Evolutionary conservation across 1,140 invertebrate genomes (phyloP).

Genomic region (Neodiprion pinetum): DNA sequence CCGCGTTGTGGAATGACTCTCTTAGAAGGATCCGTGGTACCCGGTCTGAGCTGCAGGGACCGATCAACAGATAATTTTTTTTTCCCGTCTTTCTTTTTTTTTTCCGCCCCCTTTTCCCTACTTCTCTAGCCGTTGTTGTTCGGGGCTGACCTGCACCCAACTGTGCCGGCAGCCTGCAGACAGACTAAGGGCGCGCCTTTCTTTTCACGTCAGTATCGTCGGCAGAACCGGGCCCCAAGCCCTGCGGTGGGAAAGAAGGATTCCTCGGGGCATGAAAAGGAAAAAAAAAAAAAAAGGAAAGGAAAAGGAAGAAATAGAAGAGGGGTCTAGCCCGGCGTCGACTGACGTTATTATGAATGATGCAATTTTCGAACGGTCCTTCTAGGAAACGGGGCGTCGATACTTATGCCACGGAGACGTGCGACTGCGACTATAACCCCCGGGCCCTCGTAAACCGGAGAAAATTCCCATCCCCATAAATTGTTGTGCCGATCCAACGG

Average conservation of each 20-base stretch:
- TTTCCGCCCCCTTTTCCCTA: slow-evolving; percentile 33
- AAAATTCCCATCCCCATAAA: too few species aligned
- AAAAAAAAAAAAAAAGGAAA: slow-evolving; percentile 20
- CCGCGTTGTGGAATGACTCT: neutral
- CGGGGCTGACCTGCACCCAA: slow-evolving; percentile 12
- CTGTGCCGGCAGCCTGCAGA: neutral
- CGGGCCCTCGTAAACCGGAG: too few species aligned
- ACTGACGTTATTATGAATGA: neutral
- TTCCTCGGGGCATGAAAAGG: neutral
- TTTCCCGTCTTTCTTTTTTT: slow-evolving; percentile 16
- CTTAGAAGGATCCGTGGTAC: neutral
- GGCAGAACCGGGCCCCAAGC: neutral
- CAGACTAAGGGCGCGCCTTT: slow-evolving; percentile 2
- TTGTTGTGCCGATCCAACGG: too few species aligned
- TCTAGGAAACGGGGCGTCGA: neutral
- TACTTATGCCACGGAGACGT: too few species aligned
- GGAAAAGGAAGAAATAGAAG: slow-evolving; percentile 17
- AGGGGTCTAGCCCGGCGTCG: neutral
- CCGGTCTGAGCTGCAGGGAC: neutral
- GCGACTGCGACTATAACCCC: too few species aligned
- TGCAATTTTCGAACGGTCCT: slow-evolving; percentile 7
- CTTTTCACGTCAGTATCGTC: slow-evolving; percentile 17
- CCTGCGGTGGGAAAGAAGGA: neutral
- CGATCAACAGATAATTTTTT: slow-evolving; percentile 10
- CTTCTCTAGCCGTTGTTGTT: slow-evolving; percentile 25